Evolutionary conservation across 2,797 vertebrate genomes (phyloP), one percentile per base, ranked within the genome.

Genomic region (Eleutherodactylus coqui): DNA sequence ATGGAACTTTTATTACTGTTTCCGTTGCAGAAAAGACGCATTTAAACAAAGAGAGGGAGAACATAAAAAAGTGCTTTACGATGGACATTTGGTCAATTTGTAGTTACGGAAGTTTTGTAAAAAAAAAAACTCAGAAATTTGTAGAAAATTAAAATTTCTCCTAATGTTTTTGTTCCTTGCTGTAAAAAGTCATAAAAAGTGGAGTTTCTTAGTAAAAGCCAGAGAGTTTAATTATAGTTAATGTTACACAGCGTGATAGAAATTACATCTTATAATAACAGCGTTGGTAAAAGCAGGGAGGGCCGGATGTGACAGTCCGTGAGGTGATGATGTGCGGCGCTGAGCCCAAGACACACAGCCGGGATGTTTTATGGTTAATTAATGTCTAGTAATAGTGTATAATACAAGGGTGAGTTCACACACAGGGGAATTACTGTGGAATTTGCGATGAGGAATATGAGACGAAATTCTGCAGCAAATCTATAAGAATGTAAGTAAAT

Each of bases 71-170:
- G 24, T 73, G 13, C 38, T 73, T 73, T 73, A 73, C 41, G 41
- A 45, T 5, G 0, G 13, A 45, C 38, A 73, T 73, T 73, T 45
- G 70, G 70, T 73, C 41, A 43, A 43, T 45, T 73, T 43, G 70
- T 73, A 45, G 38, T 43, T 73, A 45, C 67, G 19, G 64, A 69
- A 69, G 32, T 69, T 69, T 36, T 36, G 32, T 38, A 21, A 27
- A 43, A 43, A 73, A 45, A 73, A 73, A 73, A n/a, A n/a, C 14
- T 7, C 3, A 13, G 27, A 62, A 29, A 62, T 29, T 32, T 69
- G 17, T 38, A 27, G 24, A 73, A 72, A 72, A 41, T 72, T 43
- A 43, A 73, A 43, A 73, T 73, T 73, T 73, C 21, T 73, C 64
- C 38, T 45, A 73, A 73, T 73, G 41, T 43, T 45, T n/a, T 73